Base-by-base conservation (phyloP, 2,797 vertebrate species). In the Simalia tracyae region DNA sequence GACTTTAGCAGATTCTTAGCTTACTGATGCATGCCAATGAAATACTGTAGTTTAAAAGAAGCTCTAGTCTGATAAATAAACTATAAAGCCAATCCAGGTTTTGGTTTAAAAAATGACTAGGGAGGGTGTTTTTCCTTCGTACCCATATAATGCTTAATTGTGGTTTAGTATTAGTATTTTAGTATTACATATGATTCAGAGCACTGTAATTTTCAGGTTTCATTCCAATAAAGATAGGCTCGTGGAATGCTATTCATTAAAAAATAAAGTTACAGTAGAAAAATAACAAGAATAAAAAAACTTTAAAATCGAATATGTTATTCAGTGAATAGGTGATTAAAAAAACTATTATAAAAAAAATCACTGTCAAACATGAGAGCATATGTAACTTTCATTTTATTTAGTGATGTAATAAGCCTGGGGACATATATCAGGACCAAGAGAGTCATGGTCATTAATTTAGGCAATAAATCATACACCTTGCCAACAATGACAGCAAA, bases 361-460 rank as follows among this genome's bases (percentile, higher is more conserved):
- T 28, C 60, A 97, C 92, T 95, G 93, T 94, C 66, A 92, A 92
- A 90, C 68, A 88, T 36, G 94, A 95, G 96, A 92, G 66, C 92
- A 96, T 96, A 91, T 92, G 96, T 92, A 90, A 90, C 68, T 93
- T 95, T 96, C 97, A 96, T 96, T 98, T 97, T 97, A 97, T 96
- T 96, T 96, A 97, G 95, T 95, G 94, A 97, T 96, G 94, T 57
- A 86, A 97, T 96, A 97, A 97, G 95, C 96, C 96, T 95, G 97
- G 92, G 95, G 95, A 96, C 95, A 97, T 97, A 95, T 97, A 97
- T 97, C 96, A 97, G 96, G 94, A 97, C 94, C 95, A 97, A 98
- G 98, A 97, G 95, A 94, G 97, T 95, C 97, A 96, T 92, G 97
- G 96, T 96, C 96, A 97, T 98, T 98, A 97, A 97, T 97, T 97